phyloP scores from a whole-genome alignment of 2,113 vertebrate genomes.

The Tetrax tetrax region DNA sequence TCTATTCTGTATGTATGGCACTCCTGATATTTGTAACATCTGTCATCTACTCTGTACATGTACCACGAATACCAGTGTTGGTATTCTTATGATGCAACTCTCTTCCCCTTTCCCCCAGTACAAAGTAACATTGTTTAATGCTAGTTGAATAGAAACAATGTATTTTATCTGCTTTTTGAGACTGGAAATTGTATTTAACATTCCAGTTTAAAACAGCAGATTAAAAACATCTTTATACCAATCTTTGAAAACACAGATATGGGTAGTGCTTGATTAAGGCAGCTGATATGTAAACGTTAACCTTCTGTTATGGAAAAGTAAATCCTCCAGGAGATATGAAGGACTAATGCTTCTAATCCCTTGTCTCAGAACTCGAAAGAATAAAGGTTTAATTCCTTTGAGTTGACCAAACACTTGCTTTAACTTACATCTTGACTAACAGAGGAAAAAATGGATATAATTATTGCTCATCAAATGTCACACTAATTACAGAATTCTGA shows the following conservation, averaged over 20 bases:
- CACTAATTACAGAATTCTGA: not conserved
- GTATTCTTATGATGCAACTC: not conserved
- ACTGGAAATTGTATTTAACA: not conserved
- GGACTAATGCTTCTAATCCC: not conserved
- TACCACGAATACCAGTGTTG: not conserved
- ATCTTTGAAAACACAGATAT: not conserved
- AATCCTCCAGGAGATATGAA: not conserved
- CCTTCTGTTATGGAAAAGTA: not conserved
- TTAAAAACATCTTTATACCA: not conserved
- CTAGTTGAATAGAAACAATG: not conserved
- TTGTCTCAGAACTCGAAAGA: not conserved
- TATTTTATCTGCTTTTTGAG: not conserved
- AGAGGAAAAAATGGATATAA: not conserved
- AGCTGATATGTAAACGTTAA: not conserved
- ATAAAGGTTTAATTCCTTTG: not conserved
- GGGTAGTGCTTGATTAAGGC: not conserved
- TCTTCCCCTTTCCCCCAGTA: not conserved
- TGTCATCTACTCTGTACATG: not conserved
- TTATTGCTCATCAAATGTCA: not conserved
- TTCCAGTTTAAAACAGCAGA: not conserved
- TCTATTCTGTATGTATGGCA: not conserved
- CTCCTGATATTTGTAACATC: not conserved
- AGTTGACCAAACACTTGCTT: not conserved
- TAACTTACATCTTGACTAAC: not conserved
- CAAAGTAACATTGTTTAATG: not conserved